Base-by-base conservation (phyloP, 2,888 invertebrate species). In the Xestia c-nigrum region DNA sequence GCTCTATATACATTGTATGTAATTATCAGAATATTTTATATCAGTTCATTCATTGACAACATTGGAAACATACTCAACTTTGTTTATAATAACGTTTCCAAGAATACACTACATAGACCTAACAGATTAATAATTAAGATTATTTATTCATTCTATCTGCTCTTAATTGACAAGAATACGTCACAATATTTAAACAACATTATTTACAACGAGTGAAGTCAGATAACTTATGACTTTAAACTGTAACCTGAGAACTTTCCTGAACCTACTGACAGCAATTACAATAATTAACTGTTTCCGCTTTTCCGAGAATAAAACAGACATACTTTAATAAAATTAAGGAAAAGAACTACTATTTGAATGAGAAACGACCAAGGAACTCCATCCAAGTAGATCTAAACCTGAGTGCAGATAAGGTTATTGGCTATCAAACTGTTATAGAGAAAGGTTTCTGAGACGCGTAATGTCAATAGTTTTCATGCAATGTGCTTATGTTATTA, bases 221-320 rank as follows among this genome's bases (percentile, higher is more conserved):
- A 70, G 81, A 87, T 85, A 86, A 80, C 78, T 63, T 80, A 76
- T 80, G 81, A 80, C 86, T 74, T 47, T 59, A 64, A 72, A 40
- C 43, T 50, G 67, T 83, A 68, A 84, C 68, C 75, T 80, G 68
- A 52, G 71, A 71, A 72, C 72, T 76, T 70, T 64, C n/a, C 73
- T 83, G 67, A 85, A 81, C 65, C n/a, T 43, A 46, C 55, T 69
- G 57, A 52, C 64, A 81, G 59, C 14, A 74, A 74, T 83, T 65
- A 81, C 38, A 80, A 65, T 84, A 80, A 65, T 84, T 66, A 57
- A 72, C 3, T 31, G 24, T 64, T 80, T 80, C 81, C 63, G 57
- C 5, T 82, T 80, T 72, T 72, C 61, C 40, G n/a, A 12, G 40
- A 71, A 0, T 69, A 5, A 67, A 59, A 72, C 31, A 64, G 16